Percentiles rank a stretch among this genome's conserved stretches.
Conservation (phyloP, 1,140 invertebrate species). For the fruit fly (Drosophila melanogaster) region DNA sequence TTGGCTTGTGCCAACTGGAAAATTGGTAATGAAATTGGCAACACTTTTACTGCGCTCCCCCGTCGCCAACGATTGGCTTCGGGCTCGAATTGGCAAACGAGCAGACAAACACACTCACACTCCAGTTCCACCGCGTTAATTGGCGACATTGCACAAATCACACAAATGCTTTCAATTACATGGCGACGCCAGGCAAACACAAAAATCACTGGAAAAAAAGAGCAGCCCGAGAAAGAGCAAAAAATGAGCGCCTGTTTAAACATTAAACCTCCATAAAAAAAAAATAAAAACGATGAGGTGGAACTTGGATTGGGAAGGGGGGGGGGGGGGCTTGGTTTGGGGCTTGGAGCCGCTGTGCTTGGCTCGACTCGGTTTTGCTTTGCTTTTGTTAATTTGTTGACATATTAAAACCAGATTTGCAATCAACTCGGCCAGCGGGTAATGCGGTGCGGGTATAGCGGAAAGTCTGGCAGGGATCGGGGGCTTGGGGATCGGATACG, state of each 20-base stretch:
- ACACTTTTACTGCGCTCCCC: slow-evolving; percentile 62
- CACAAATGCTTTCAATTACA: slow-evolving; percentile 82
- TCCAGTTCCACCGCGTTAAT: slow-evolving; percentile 49
- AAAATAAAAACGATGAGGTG: slow-evolving; percentile 9
- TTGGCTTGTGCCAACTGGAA: slow-evolving; percentile 47
- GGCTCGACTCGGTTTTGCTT: slow-evolving; percentile 42
- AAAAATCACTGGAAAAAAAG: slow-evolving; percentile 11
- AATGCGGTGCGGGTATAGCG: slow-evolving; percentile 24
- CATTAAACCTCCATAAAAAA: slow-evolving; percentile 57
- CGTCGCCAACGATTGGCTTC: slow-evolving; percentile 46
- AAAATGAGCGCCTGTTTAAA: slow-evolving; percentile 67
- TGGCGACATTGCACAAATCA: slow-evolving; percentile 80
- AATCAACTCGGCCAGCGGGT: slow-evolving; percentile 67
- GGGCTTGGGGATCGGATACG: not conserved
- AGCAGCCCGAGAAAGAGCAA: slow-evolving; percentile 32
- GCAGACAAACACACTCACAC: slow-evolving; percentile 15
- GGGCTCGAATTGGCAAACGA: slow-evolving; percentile 33
- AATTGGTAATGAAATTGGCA: slow-evolving; percentile 80
- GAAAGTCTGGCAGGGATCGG: not conserved
- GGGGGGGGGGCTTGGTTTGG: too few relatives aligned
- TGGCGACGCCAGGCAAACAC: slow-evolving; percentile 55
- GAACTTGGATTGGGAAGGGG: too few relatives aligned
- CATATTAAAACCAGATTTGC: slow-evolving; percentile 83
- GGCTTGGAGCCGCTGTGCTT: slow-evolving; percentile 23
- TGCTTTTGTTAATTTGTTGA: slow-evolving; percentile 77